phyloP scores from a whole-genome alignment of 92 coral and sea anemone genomes.

The Porites lobata region DNA sequence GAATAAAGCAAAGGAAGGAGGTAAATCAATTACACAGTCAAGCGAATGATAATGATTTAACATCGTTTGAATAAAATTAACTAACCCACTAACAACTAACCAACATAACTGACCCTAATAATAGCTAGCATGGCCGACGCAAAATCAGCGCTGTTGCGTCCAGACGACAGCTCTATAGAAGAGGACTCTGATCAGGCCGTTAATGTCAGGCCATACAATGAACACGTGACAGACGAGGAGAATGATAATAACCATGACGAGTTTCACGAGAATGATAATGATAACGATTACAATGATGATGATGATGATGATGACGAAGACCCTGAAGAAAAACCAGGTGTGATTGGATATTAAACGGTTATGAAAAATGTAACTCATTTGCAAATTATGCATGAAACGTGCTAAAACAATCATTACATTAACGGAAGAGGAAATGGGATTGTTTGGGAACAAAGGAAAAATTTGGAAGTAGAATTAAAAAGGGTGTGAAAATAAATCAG shows the following conservation, averaged over 20 bases:
- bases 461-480: no score
- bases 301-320: constrained; percentile 22
- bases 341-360: constrained; percentile 29
- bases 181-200: constrained; percentile 37
- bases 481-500: no score
- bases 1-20: constrained; percentile 52
- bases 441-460: no score
- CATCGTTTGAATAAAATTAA: not conserved
- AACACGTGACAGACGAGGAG: constrained; percentile 7
- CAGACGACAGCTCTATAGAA: not conserved
- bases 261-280: constrained; percentile 32
- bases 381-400: not conserved
- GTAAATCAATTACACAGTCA: not conserved
- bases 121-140: constrained; percentile 36
- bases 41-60: not conserved
- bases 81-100: constrained; percentile 44
- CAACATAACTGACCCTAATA: constrained; percentile 26
- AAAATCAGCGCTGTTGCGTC: constrained; percentile 47
- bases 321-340: constrained; percentile 42
- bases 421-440: no score
- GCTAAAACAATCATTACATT: no score
- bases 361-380: not conserved
- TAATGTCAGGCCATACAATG: constrained; percentile 32
- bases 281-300: constrained; percentile 25
- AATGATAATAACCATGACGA: constrained; percentile 26